These are phyloP conservation scores for Atrina japonica DNA, from an alignment of 2,888 invertebrate species.

Conservation along the genomic window DNA sequence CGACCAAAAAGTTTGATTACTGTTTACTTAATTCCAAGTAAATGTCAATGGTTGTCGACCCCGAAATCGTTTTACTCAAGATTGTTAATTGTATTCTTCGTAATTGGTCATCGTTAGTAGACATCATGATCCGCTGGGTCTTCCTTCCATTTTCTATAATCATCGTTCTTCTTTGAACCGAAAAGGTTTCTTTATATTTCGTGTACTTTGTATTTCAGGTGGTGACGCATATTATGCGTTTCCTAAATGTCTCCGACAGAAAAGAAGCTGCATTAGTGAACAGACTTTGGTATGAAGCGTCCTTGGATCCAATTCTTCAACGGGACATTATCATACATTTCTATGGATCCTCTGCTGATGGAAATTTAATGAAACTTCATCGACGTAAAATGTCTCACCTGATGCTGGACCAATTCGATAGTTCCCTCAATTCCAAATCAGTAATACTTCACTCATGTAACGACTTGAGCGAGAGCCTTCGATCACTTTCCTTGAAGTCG, in stretches of 20 bases:
- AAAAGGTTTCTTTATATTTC: background rate
- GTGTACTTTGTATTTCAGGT: constrained; percentile 72
- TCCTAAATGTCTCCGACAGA: constrained; percentile 84
- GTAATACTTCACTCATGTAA: constrained; percentile 68
- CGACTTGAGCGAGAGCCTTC: constrained; percentile 62
- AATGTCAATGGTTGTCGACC: too few relatives aligned
- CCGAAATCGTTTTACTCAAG: too few relatives aligned
- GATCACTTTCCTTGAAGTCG: constrained; percentile 72
- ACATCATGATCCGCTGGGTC: too few relatives aligned
- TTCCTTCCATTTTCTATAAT: too few relatives aligned
- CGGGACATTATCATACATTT: constrained; percentile 83
- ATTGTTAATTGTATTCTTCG: too few relatives aligned
- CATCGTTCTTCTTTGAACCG: background rate
- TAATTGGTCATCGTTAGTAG: too few relatives aligned
- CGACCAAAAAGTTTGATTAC: too few relatives aligned
- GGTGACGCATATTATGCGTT: constrained; percentile 74
- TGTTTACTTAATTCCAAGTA: too few relatives aligned
- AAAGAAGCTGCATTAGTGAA: constrained; percentile 86
- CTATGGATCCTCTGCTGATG: constrained; percentile 56
- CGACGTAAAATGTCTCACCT: constrained; percentile 67
- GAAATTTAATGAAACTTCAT: constrained; percentile 49
- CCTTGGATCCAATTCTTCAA: constrained; percentile 84
- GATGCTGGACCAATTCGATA: constrained; percentile 70
- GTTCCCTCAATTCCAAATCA: constrained; percentile 59
- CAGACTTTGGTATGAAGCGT: constrained; percentile 86